phyloP scores from a whole-genome alignment of 1,140 invertebrate genomes.

The Chionoecetes opilio region DNA sequence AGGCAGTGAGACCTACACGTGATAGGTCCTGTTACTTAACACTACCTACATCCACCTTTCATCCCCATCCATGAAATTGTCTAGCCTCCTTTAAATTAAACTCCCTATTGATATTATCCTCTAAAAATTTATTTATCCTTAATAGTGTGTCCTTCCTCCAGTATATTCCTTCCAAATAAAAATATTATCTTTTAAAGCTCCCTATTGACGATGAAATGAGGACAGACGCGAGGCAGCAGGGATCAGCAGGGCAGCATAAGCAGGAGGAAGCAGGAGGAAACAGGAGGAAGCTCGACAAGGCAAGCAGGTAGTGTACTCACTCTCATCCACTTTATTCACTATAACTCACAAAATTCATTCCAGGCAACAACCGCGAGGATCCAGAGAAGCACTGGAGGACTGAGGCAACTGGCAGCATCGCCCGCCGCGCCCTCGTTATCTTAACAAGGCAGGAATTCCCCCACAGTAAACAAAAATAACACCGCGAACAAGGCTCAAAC shows the following conservation, averaged over 20 bases:
- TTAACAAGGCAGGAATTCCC: constrained; percentile 28
- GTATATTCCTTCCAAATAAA: too few relatives aligned
- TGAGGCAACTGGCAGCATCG: neutral
- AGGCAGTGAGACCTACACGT: too few relatives aligned
- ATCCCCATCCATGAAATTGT: too few relatives aligned
- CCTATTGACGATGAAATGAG: too few relatives aligned
- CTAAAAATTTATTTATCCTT: too few relatives aligned
- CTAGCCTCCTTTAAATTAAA: too few relatives aligned
- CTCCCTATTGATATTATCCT: too few relatives aligned
- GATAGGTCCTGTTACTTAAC: too few relatives aligned
- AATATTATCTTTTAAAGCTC: too few relatives aligned
- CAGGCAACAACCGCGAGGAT: neutral
- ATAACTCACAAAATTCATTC: constrained; percentile 56
- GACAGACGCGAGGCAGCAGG: neutral
- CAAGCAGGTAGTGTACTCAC: neutral
- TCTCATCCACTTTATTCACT: neutral
- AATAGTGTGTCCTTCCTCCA: too few relatives aligned
- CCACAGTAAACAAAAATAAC: constrained; percentile 20
- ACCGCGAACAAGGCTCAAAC: neutral
- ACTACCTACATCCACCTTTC: too few relatives aligned
- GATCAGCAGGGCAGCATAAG: neutral
- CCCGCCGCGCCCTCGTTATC: neutral
- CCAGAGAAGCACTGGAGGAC: neutral
- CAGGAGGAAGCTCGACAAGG: neutral
- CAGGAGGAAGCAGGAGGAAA: neutral